phyloP scores from a whole-genome alignment of 2,888 invertebrate species.

The Coelopa pilipes region DNA sequence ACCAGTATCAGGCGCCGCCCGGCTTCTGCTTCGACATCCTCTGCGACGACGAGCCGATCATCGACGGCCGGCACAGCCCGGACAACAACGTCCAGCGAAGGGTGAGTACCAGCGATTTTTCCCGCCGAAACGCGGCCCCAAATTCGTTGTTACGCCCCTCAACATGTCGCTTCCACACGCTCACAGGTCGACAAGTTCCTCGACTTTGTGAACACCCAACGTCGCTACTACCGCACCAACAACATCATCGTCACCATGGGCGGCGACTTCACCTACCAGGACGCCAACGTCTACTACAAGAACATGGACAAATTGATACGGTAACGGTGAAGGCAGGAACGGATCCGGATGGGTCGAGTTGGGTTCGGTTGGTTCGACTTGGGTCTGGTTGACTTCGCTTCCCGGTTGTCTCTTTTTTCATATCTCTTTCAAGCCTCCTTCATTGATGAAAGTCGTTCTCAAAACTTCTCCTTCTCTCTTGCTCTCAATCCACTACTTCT shows the following conservation, averaged over 20 bases:
- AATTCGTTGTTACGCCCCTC: no score
- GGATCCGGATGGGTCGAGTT: background rate
- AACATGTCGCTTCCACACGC: no score
- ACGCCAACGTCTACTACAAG: constrained; percentile 82
- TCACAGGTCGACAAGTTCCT: constrained; percentile 68
- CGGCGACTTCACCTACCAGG: constrained; percentile 88
- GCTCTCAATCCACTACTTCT: no score
- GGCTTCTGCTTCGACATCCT: constrained; percentile 94
- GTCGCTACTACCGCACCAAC: constrained; percentile 73
- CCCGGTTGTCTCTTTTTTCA: no score
- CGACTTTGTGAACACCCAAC: constrained; percentile 70
- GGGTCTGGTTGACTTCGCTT: no score
- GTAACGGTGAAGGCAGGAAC: constrained; percentile 48
- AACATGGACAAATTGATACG: constrained; percentile 88
- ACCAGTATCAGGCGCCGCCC: constrained; percentile 84
- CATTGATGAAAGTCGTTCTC: no score
- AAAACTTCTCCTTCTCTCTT: no score
- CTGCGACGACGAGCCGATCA: constrained; percentile 86
- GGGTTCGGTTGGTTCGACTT: constrained; percentile 3
- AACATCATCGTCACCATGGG: constrained; percentile 91
- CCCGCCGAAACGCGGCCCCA: no score
- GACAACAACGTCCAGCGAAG: constrained; percentile 83
- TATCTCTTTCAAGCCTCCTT: no score
- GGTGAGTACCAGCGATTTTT: constrained; percentile 73
- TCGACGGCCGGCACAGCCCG: constrained; percentile 82